A percentile compares a stretch with the other conserved stretches of the same genome.
These are phyloP conservation scores for Adelognathus sp. DNA, from an alignment of 2,888 invertebrate genomes.

Conservation along the genomic window DNA sequence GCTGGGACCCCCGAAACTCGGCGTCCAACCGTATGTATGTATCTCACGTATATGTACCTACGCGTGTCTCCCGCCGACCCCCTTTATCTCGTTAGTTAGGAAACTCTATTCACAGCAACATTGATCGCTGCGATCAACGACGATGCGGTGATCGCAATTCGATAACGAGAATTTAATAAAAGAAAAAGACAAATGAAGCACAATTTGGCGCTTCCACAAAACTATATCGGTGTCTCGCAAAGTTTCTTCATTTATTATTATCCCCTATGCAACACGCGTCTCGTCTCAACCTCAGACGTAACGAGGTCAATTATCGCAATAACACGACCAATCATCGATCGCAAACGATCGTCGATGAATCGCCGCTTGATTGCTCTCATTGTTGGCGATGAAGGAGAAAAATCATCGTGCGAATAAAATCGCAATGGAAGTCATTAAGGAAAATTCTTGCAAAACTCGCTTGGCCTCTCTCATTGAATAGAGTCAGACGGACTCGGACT, in stretches of 20 bases:
- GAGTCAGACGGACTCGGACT: background rate
- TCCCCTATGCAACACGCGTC: background rate
- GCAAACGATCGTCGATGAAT: conserved; percentile 20
- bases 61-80: background rate
- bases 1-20: conserved; percentile 45
- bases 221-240: conserved; percentile 48
- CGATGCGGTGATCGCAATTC: conserved; percentile 47
- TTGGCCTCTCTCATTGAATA: background rate
- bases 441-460: conserved; percentile 40
- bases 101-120: conserved; percentile 15
- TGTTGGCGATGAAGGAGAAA: background rate
- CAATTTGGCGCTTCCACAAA: conserved; percentile 37
- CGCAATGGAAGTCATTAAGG: conserved; percentile 16
- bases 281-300: background rate
- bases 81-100: conserved; percentile 44
- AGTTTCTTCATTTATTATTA: conserved; percentile 54
- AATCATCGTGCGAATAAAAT: background rate
- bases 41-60: conserved; percentile 38
- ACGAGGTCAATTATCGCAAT: background rate
- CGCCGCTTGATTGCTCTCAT: conserved; percentile 17
- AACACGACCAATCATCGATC: background rate
- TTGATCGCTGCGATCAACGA: conserved; percentile 38
- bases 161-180: conserved; percentile 56
- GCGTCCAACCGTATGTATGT: conserved; percentile 51
- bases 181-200: conserved; percentile 9